Evolutionary conservation across 2,888 invertebrate genomes (phyloP), one percentile per base, ranked within the genome.

Genomic region (Hypomecis atomaria): DNA sequence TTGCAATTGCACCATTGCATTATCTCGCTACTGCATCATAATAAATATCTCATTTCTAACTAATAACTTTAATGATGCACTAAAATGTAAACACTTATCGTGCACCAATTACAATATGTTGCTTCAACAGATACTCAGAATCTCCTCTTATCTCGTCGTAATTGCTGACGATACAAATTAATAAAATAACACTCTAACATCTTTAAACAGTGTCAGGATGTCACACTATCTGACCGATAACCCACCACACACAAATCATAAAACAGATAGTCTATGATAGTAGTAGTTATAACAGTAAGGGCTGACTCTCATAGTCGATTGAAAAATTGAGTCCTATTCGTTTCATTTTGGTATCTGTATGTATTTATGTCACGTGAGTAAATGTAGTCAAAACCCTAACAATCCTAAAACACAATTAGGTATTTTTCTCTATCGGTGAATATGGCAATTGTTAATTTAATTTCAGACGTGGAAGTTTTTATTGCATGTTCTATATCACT

Each of bases 171-270:
- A 11, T 40, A 43, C 36, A 58, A 63, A 54, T 54, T 49, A 63
- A 57, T 63, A 54, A 54, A 57, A 53, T 33, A 53, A 37, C 52
- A 60, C 50, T 40, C 52, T 47, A 45, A 40, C 40, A 49, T 58
- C 60, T 47, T 58, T 65, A 69, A 67, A 69, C 9, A 59, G 65
- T 61, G 65, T 65, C 59, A 65, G 56, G 56, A 60, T 65, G 43
- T 65, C 57, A 33, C 64, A 54, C 59, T 77, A 76, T 78, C 79
- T 64, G 45, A 36, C 0, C 62, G 70, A 78, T 77, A 75, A 72
- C 54, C 10, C 52, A 56, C 50, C 47, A 50, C 48, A 50, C 36
- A 34, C 53, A 54, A 48, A 37, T 49, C 37, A 44, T 54, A 44
- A 58, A 10, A 5, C 4, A 11, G n/a, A 1, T 11, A 50, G n/a